Evolutionary conservation across 2,113 vertebrate species (phyloP), one percentile per base, ranked within the genome.

Genomic region (Neofelis nebulosa): DNA sequence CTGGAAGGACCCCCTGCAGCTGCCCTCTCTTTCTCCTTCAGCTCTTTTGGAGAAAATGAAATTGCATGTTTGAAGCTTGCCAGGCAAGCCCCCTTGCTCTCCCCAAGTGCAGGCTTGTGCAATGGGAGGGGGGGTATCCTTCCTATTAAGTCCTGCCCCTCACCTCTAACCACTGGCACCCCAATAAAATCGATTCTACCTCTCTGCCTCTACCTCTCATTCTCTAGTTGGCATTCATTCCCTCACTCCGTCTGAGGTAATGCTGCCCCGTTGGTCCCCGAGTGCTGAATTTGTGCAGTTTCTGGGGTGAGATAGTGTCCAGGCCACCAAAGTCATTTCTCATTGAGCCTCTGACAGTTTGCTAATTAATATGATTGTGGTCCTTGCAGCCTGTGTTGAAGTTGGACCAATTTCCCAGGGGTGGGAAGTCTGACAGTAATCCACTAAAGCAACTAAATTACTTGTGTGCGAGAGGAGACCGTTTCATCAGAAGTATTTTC

Each of bases 361-460:
- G 97, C 96, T 98, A 97, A 98, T 98, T 98, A 98, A 94, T 90
- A 76, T 1, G 95, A 98, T 91, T 97, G 92, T 98, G 97, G 97
- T 97, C 97, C 66, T 92, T 92, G 45, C 21, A 38, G 84, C 85
- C 96, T 81, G 29, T 89, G 63, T 45, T 97, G 65, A 66, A 98
- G 92, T 94, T 61, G 8, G 83, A 89, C 73, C 94, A 91, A 11
- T 98, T 99, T 98, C 97, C 94, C 71, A 81, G 92, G 95, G 92
- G 82, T 91, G 45, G 86, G 63, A 97, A 98, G 96, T 69, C 68
- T 7, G 29, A 89, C 89, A 79, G 91, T 89, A 91, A 97, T 88
- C 85, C 91, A 95, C 80, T 97, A 92, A 97, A 92, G 97, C 94
- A 96, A 90, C 89, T 94, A 69, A 97, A 97, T 98, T 97, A 95